Percentiles rank a stretch among this genome's conserved stretches.
Conservation (phyloP, 2,888 invertebrate species). For the Xestia sexstrigata region DNA sequence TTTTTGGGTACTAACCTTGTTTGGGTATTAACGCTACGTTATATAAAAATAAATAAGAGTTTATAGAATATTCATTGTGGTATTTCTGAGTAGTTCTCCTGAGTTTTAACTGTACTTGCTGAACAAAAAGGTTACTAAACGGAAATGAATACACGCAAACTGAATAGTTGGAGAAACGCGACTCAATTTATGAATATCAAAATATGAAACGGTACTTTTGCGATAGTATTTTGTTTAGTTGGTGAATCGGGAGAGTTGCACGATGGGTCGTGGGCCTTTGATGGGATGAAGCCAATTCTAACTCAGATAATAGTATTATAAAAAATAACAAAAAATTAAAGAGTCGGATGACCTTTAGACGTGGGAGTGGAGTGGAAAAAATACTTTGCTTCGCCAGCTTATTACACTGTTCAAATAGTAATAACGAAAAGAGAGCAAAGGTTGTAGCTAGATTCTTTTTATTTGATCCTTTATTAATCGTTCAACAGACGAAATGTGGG, state of each 20-base stretch:
- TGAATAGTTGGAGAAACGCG: neutral
- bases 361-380: neutral
- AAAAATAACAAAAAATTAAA: too few species aligned
- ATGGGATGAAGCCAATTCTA: neutral
- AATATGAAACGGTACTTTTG: neutral
- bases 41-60: too few species aligned
- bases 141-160: neutral
- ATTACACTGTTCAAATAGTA: constrained; percentile 25
- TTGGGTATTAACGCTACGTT: too few species aligned
- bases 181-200: neutral
- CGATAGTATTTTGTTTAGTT: neutral
- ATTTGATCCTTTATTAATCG: constrained; percentile 1
- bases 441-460: neutral
- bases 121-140: neutral
- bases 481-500: neutral
- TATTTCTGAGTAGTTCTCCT: neutral
- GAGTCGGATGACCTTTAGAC: constrained; percentile 10
- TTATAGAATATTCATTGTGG: neutral
- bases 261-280: too few species aligned
- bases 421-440: neutral
- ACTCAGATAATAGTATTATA: neutral
- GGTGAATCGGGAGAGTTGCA: neutral
- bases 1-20: too few species aligned
- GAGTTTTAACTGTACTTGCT: neutral
- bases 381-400: constrained; percentile 2